Conservation (phyloP, 92 coral and sea anemone genomes). For the Palythoa heliodiscus region DNA sequence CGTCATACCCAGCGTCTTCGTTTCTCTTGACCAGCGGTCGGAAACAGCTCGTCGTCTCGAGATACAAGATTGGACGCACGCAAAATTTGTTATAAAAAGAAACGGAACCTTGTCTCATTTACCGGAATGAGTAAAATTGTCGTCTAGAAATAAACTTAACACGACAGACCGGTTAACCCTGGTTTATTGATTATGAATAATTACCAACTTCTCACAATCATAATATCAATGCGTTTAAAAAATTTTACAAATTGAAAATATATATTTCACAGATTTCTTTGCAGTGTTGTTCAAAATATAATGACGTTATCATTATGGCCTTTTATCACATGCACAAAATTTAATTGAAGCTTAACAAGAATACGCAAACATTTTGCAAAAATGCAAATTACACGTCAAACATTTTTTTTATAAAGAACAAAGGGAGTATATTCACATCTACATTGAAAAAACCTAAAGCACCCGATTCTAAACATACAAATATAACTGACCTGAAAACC, state of each 20-base stretch:
- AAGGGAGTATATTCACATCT: conserved; percentile 46
- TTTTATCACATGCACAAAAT: conserved; percentile 34
- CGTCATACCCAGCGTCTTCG: too few relatives aligned
- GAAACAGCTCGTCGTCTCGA: too few relatives aligned
- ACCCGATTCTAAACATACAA: conserved; percentile 8
- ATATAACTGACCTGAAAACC: conserved; percentile 3
- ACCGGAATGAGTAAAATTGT: too few relatives aligned
- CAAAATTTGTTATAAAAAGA: too few relatives aligned
- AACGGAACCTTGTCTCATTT: too few relatives aligned
- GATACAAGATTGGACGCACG: too few relatives aligned
- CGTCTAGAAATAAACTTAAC: neutral
- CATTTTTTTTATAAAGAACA: conserved; percentile 5
- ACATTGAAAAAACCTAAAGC: conserved; percentile 26
- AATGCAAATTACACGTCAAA: conserved; percentile 21
- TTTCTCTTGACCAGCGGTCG: too few relatives aligned
- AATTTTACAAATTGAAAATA: conserved; percentile 41
- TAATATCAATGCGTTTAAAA: conserved; percentile 33
- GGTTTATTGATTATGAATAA: conserved; percentile 30
- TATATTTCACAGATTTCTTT: conserved; percentile 19
- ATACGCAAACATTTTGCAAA: conserved; percentile 2
- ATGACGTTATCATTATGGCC: neutral
- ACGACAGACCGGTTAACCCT: conserved; percentile 27
- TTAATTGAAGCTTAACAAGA: neutral
- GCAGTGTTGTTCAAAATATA: conserved; percentile 10
- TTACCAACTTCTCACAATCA: conserved; percentile 38